Evolutionary conservation across 2,113 vertebrate species (phyloP), one percentile per base, ranked within the genome.

Genomic region (Chamaetylas fuelleborni): DNA sequence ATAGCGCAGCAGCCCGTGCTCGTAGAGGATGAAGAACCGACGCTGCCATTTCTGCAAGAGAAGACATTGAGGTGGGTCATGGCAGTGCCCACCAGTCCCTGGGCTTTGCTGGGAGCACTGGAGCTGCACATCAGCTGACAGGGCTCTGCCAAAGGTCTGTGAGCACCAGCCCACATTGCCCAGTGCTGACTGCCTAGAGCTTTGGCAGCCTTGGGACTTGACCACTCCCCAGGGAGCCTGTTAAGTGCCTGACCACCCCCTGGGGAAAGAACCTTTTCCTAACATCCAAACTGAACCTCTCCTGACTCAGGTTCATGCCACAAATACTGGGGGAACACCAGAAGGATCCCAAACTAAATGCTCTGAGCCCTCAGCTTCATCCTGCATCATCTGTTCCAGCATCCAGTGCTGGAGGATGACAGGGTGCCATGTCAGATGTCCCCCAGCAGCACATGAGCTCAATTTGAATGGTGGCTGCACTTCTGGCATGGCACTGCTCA

Each of bases 1-100:
- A 1, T 99, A 99, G 91, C 99, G 99, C 86, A 99, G 97, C 74
- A 99, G 97, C 85, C 99, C 99, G 4, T 99, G 99, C 90, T 99
- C 99, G 50, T 99, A 99, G 26, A 99, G 99, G 92, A 99, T 98
- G 97, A 99, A 99, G 97, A 99, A 99, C 48, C 99, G 98, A 78
- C 99, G 98, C 86, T 99, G 99, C 99, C 99, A 99, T 98, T 99
- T 99, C 99, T 99, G 97, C 86, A 96, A 73, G 42, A 67, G 78
- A 95, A 94, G 33, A 87, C 48, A 96, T 40, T 3, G 1, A 38
- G 19, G 31, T 0, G 2, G n/a, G 82, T 94, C 57, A 90, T 1
- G 6, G 34, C 61, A 54, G 34, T 4, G 14, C 33, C 47, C 47
- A 47, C 8, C 15, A 11, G 38, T 5, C 47, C 71, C 42, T 4